Base-by-base conservation (phyloP, 2,797 vertebrate genomes). In the Sandelia bainsii region DNA sequence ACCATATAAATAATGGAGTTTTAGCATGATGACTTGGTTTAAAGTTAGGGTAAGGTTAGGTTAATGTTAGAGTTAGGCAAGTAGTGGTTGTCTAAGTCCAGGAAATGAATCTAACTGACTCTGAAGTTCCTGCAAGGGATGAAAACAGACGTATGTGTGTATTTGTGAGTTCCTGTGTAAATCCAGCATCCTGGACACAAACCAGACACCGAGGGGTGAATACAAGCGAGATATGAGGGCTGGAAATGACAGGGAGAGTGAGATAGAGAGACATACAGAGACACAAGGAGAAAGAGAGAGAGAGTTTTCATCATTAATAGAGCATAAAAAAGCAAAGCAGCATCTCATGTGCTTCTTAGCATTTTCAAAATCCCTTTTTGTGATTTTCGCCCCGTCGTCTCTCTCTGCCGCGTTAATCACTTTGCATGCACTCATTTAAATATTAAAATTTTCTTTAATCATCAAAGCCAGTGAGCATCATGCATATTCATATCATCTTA, bases 361-460 rank as follows among this genome's bases (percentile, higher is more conserved):
- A 87, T 92, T 89, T 90, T 91, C 86, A 92, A 92, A 94, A 87
- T 76, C 84, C 90, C 90, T 87, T 90, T 92, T 87, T 88, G 74
- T 56, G 70, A 88, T 93, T 91, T 93, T 92, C 75, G 87, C 92
- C 92, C 92, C 82, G 82, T 91, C 88, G 91, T 89, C 88, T 89
- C 88, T 89, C 84, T 95, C 96, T 69, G 77, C 86, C 93, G 93
- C 95, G 95, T 97, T 98, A 97, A 98, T 99, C 97, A 98, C 96
- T 98, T 97, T 97, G 96, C 97, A 97, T 96, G 96, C 96, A 95
- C 96, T 97, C 97, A 98, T 98, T 98, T 98, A 97, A 99, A 99
- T 99, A 98, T 99, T 98, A 98, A 96, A 97, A 97, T 98, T 97
- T 97, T 96, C 96, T 98, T 99, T 97, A 98, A 99, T 99, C 97